Evolutionary conservation across 2,113 vertebrate genomes (phyloP).

Genomic region (Xenopus tropicalis): DNA sequence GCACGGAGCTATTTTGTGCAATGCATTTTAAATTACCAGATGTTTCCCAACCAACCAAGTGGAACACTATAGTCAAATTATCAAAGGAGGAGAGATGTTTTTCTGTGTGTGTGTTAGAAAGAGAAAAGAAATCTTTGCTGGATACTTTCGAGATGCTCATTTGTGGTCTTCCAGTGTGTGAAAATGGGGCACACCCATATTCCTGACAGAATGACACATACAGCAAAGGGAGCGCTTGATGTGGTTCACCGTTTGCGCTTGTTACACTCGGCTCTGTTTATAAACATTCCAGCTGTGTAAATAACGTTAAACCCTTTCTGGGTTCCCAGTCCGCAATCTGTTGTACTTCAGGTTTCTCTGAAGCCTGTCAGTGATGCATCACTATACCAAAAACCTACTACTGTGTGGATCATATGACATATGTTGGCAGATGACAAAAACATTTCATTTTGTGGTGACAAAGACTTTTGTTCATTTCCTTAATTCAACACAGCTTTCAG

Average conservation of each 20-base stretch:
- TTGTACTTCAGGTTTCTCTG: conserved; percentile 21
- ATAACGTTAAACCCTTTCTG: conserved; percentile 52
- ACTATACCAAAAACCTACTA: conserved; percentile 51
- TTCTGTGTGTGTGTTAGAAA: conserved; percentile 58
- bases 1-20: conserved; percentile 38
- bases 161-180: conserved; percentile 60
- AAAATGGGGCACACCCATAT: conserved; percentile 55
- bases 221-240: conserved; percentile 56
- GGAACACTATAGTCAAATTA: conserved; percentile 57
- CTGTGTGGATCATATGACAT: conserved; percentile 57
- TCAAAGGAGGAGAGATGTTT: conserved; percentile 59
- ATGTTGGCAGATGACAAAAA: conserved; percentile 57
- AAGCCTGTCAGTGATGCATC: conserved; percentile 55
- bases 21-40: conserved; percentile 58
- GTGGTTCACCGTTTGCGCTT: conserved; percentile 61
- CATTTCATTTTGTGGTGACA: conserved; percentile 50
- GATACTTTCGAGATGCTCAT: conserved; percentile 58
- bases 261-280: conserved; percentile 58
- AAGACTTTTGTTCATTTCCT: conserved; percentile 48
- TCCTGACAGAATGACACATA: conserved; percentile 59
- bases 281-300: conserved; percentile 64
- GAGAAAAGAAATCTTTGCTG: conserved; percentile 38
- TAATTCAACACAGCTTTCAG: conserved; percentile 45
- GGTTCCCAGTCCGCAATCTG: conserved; percentile 33
- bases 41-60: conserved; percentile 54